Base-by-base conservation (phyloP, 2,888 invertebrate species). In the Laspeyria flexula region DNA sequence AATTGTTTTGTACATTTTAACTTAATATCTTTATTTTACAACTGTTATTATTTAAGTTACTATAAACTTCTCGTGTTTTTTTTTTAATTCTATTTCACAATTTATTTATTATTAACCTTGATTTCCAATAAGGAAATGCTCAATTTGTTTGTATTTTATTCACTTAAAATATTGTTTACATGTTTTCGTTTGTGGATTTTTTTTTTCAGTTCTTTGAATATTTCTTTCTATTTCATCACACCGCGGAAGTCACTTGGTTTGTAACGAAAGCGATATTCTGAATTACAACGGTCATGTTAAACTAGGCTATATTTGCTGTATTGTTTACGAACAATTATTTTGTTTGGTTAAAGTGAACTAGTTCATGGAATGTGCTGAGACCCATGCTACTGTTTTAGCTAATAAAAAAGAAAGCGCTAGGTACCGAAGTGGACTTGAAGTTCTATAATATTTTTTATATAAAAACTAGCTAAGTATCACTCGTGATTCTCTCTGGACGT, bases 301-400 rank as follows among this genome's bases (percentile, higher is more conserved):
- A 55, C 67, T 71, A 60, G 80, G 78, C 55, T 59, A 39, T 81
- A 60, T 83, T 80, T 81, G 71, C 47, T 31, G 33, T 75, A 55
- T 56, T 52, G 38, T 57, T 79, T 79, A 75, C 60, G 65, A 54
- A 41, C 56, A 54, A 60, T 67, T 60, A 52, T 51, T 41, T 15
- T 67, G 43, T 67, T 63, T 63, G 55, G 23, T 45, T 42, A 49
- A 16, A 27, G 0, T 60, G 38, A 71, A 71, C 71, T 67, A 68
- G 68, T 64, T 68, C 33, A 49, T 31, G 15, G n/a, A 35, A 62
- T 59, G 23, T 55, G 71, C 79, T 50, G 13, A 30, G 13, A 16
- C 23, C 30, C 11, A 11, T 16, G 30, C 25, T 15, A 29, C 25
- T 56, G 49, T 54, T 51, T 56, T 11, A 52, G 46, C 27, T 35